These are phyloP conservation scores for Tolypeutes matacus DNA, from an alignment of 2,797 vertebrate genomes.

Conservation along the genomic window DNA sequence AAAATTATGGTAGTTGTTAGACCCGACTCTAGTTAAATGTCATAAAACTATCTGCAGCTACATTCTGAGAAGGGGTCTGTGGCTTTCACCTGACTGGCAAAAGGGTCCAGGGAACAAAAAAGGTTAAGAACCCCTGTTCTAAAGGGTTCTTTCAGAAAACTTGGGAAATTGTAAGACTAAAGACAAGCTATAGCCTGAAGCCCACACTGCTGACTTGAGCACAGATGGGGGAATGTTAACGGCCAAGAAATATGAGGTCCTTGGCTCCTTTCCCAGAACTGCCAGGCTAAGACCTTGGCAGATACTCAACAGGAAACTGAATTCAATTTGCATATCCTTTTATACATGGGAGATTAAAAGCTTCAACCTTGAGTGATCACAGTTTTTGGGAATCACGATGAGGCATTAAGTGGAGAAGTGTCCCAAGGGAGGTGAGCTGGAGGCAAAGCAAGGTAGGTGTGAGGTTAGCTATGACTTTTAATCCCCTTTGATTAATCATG, in stretches of 20 bases:
- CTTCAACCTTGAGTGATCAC: slow-evolving; percentile 84
- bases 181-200: slow-evolving; percentile 63
- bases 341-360: slow-evolving; percentile 83
- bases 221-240: slow-evolving; percentile 72
- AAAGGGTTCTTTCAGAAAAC: slow-evolving; percentile 56
- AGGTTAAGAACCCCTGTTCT: not conserved
- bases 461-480: slow-evolving; percentile 74
- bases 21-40: too few relatives aligned
- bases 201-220: slow-evolving; percentile 65
- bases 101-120: too few relatives aligned
- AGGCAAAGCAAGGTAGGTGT: slow-evolving; percentile 66
- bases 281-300: slow-evolving; percentile 83
- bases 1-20: too few relatives aligned
- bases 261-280: slow-evolving; percentile 83
- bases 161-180: slow-evolving; percentile 50
- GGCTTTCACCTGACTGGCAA: too few relatives aligned
- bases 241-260: slow-evolving; percentile 79
- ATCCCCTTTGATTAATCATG: slow-evolving; percentile 76
- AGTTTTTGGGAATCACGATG: slow-evolving; percentile 79
- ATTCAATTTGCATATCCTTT: slow-evolving; percentile 84
- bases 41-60: too few relatives aligned
- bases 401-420: slow-evolving; percentile 75
- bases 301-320: slow-evolving; percentile 80
- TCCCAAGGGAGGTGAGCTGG: slow-evolving; percentile 73
- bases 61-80: too few relatives aligned